phyloP scores from a whole-genome alignment of 2,113 vertebrate species.

The Abramis brama region DNA sequence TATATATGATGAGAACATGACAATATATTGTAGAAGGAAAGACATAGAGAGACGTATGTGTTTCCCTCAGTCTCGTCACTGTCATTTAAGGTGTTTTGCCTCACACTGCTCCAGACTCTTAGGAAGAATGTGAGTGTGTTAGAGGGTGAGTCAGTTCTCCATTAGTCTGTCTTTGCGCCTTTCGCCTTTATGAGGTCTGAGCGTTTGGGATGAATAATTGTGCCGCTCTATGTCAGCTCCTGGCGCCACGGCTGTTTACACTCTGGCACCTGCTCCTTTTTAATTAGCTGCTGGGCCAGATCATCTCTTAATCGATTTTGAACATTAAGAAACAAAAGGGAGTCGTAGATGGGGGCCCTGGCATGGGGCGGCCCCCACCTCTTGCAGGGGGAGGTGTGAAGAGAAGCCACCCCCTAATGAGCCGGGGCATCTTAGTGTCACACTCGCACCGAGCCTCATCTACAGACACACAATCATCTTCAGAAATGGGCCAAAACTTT shows the following conservation, averaged over 20 bases:
- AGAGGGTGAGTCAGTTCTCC: constrained; percentile 57
- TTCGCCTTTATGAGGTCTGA: constrained; percentile 55
- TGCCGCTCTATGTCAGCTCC: constrained; percentile 49
- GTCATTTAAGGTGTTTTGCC: constrained; percentile 21
- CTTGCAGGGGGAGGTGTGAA: constrained; percentile 63
- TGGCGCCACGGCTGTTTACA: constrained; percentile 63
- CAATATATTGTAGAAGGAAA: not conserved
- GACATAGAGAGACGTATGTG: not conserved
- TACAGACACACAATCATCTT: constrained; percentile 59
- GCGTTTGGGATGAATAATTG: constrained; percentile 63
- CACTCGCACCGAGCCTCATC: constrained; percentile 65
- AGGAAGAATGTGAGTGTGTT: constrained; percentile 27
- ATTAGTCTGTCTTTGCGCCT: constrained; percentile 61
- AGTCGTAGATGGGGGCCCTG: constrained; percentile 46
- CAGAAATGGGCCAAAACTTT: constrained; percentile 58
- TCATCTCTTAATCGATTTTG: constrained; percentile 69
- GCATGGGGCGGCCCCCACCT: constrained; percentile 50
- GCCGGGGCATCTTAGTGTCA: constrained; percentile 61
- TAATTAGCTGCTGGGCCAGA: constrained; percentile 65
- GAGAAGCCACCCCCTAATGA: constrained; percentile 64
- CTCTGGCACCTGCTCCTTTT: constrained; percentile 67
- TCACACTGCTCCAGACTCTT: not conserved
- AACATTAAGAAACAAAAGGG: constrained; percentile 66
- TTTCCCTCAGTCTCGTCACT: constrained; percentile 8
- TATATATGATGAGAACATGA: not conserved